These are phyloP conservation scores for Eupithecia subfuscata DNA, from an alignment of 2,888 invertebrate species.

Conservation along the genomic window DNA sequence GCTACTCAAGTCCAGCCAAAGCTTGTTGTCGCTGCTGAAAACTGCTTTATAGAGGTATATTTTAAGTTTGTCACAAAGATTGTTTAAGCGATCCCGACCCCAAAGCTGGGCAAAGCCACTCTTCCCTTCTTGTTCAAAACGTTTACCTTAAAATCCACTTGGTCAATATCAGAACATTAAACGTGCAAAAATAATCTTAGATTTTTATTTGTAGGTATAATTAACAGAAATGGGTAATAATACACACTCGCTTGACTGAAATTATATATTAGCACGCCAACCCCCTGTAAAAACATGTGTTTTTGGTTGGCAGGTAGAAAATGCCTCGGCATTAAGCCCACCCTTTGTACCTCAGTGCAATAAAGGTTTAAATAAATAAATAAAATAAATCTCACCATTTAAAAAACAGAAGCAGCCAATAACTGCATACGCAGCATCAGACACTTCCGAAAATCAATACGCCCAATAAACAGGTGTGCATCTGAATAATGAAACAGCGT, in stretches of 20 bases:
- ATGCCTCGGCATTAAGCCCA: no score
- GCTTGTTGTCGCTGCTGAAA: no score
- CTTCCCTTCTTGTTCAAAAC: background rate
- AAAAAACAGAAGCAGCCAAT: conserved; percentile 9
- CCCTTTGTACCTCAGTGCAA: no score
- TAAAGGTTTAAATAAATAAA: no score
- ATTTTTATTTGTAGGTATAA: no score
- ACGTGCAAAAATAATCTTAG: no score
- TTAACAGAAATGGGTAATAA: background rate
- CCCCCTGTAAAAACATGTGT: no score
- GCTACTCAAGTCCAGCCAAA: no score
- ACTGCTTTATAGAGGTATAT: no score
- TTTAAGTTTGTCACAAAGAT: background rate
- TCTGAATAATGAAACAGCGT: conserved; percentile 40
- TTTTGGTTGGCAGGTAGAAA: no score
- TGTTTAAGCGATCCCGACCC: background rate
- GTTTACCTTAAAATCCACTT: background rate
- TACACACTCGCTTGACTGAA: background rate
- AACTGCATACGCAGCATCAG: background rate
- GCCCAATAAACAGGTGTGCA: conserved; percentile 40
- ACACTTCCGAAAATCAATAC: conserved; percentile 37
- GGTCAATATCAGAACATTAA: no score
- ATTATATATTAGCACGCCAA: no score
- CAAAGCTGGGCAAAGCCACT: background rate
- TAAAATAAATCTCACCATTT: background rate